Percentiles rank a stretch among this genome's conserved stretches.
phyloP scores from a whole-genome alignment of 2,888 invertebrate species.

The Eilema sororculum region DNA sequence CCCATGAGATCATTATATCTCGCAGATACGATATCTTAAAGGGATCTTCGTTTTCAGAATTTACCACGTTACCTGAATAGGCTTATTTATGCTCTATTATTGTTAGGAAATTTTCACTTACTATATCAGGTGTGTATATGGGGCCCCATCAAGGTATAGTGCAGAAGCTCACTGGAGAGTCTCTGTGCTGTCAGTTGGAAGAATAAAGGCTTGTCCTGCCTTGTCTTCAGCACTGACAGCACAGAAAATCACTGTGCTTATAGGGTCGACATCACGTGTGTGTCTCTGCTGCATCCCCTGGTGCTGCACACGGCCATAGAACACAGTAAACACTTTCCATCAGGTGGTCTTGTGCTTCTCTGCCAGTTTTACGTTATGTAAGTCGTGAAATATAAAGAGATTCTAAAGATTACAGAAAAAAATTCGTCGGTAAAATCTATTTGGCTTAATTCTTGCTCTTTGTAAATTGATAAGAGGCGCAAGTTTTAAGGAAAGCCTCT shows the following conservation, averaged over 20 bases:
- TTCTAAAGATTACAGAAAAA: neutral
- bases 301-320: no score
- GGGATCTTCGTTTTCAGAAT: neutral
- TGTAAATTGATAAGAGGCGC: neutral
- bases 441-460: neutral
- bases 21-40: constrained; percentile 1
- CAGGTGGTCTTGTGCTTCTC: no score
- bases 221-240: no score
- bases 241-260: no score
- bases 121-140: neutral
- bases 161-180: no score
- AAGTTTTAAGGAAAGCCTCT: neutral
- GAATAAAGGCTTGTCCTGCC: no score
- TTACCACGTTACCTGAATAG: neutral
- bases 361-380: no score
- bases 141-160: no score
- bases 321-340: no score
- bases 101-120: neutral
- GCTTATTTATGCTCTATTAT: neutral
- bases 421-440: neutral
- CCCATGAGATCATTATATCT: constrained; percentile 11
- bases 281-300: no score
- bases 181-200: no score
- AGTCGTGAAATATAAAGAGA: neutral
- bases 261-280: no score